Conservation (phyloP, 1,140 invertebrate genomes). For the Papilio polytes region DNA sequence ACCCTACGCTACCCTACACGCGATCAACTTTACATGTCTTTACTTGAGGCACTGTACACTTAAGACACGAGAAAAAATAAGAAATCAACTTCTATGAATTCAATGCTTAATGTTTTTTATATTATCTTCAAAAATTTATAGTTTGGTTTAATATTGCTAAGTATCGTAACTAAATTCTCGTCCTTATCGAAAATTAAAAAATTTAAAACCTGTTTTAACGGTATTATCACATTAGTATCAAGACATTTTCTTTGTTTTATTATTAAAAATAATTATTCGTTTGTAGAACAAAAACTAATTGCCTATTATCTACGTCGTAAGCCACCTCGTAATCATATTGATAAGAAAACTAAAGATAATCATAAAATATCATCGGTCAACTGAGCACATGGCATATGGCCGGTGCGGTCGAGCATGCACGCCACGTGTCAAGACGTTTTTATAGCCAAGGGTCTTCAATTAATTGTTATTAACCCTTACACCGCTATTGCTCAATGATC, state of each 20-base stretch:
- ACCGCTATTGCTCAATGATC: slow-evolving; percentile 47
- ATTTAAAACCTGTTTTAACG: background rate
- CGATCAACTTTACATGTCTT: slow-evolving; percentile 16
- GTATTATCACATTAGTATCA: background rate
- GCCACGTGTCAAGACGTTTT: slow-evolving; percentile 62
- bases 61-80: background rate
- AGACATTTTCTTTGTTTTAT: background rate
- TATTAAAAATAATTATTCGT: slow-evolving; percentile 6
- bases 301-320: background rate
- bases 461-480: slow-evolving; percentile 77
- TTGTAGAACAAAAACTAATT: background rate
- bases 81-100: too few species aligned
- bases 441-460: slow-evolving; percentile 67
- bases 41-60: slow-evolving; percentile 14
- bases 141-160: too few species aligned
- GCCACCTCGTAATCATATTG: background rate
- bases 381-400: slow-evolving; percentile 61
- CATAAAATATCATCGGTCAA: slow-evolving; percentile 9
- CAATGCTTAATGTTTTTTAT: too few species aligned
- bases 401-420: slow-evolving; percentile 58
- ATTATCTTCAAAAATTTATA: too few species aligned
- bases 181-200: too few species aligned
- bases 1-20: slow-evolving; percentile 29
- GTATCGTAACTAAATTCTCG: too few species aligned
- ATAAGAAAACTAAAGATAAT: background rate